Evolutionary conservation across 2,888 invertebrate species (phyloP), one percentile per base, ranked within the genome.

Genomic region (Tachystola acroxantha): DNA sequence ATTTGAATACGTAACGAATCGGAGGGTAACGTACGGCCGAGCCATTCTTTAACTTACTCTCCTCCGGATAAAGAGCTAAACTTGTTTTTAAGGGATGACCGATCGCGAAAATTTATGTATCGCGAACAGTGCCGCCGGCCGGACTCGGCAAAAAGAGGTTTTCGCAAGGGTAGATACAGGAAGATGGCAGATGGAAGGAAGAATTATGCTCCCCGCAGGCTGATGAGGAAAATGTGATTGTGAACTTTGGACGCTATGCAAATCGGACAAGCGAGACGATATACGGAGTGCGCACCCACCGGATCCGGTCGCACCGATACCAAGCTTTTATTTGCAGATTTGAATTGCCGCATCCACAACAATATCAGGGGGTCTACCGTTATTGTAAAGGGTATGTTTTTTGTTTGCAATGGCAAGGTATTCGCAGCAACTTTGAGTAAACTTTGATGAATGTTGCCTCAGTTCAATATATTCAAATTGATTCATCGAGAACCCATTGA

Each of bases 41-140:
- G 66, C 80, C 73, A 82, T 85, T 84, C 84, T 85, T 85, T 68
- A 80, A 78, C 79, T 76, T 75, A 66, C 76, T 81, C 74, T 72
- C 65, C 66, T 63, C 61, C 59, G 78, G 77, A 85, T 85, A 81
- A 82, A 85, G 82, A 84, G 85, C 80, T 82, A 78, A 85, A 85
- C 82, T 82, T 84, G 82, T 84, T 84, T 85, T 87, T 80, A 86
- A 86, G 86, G 88, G 87, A 87, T 86, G 87, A 84, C 87, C 88
- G 84, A 79, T 81, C 72, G 79, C 77, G 73, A 63, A 81, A 85
- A 87, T 88, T 81, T 87, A 86, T 87, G 85, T 86, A 86, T 82
- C 81, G 77, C 68, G 67, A 71, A 76, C 74, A 75, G 51, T 58
- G 85, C 85, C 84, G 80, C 69, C 77, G 85, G 82, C 74, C 63